A percentile compares a stretch with the other conserved stretches of the same genome.
Conservation (phyloP, 1,140 invertebrate genomes). For the Pinna nobilis region DNA sequence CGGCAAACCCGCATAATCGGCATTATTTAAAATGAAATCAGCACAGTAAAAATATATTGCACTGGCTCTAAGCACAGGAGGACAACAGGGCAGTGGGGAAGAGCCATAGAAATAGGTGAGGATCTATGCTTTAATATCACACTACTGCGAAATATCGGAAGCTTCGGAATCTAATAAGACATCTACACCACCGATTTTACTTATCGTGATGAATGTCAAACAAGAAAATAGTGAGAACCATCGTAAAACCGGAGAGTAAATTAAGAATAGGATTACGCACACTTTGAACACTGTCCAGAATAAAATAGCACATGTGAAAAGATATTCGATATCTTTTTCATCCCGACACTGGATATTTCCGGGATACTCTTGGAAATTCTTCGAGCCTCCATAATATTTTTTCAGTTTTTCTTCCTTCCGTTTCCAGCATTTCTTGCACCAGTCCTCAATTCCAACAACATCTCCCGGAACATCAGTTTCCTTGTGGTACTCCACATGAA, state of each 20-base stretch:
- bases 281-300: conserved; percentile 39
- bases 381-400: conserved; percentile 52
- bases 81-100: too few relatives aligned
- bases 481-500: conserved; percentile 53
- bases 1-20: too few relatives aligned
- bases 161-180: conserved; percentile 17
- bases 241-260: conserved; percentile 33
- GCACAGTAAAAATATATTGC: too few relatives aligned
- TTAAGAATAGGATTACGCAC: conserved; percentile 17
- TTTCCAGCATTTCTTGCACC: conserved; percentile 61
- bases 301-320: conserved; percentile 30
- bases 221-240: conserved; percentile 31
- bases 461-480: conserved; percentile 41
- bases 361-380: conserved; percentile 8
- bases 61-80: too few relatives aligned
- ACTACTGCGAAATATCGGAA: too few relatives aligned
- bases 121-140: too few relatives aligned
- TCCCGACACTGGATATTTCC: conserved; percentile 10
- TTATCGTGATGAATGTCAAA: conserved; percentile 27
- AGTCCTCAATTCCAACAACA: conserved; percentile 52
- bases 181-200: conserved; percentile 37
- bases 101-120: too few relatives aligned
- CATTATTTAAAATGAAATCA: too few relatives aligned
- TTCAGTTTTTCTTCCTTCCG: conserved; percentile 63
- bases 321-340: conserved; percentile 25